Conservation (phyloP, 2,113 vertebrate genomes). For the Cephalopholis sonnerati region DNA sequence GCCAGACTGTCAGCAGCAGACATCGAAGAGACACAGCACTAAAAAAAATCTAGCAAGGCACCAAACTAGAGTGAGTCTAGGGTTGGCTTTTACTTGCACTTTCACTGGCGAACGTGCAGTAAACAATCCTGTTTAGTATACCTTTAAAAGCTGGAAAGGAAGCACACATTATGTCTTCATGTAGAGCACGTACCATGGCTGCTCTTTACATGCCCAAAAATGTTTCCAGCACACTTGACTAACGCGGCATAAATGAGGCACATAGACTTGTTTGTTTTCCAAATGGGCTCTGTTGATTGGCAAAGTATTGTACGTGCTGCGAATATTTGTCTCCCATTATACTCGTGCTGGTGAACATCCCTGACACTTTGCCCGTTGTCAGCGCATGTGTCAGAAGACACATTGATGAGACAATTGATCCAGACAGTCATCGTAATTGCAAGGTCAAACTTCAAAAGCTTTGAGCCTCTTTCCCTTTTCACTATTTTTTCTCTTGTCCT, state of each 20-base stretch:
- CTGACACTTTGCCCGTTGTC: conserved; percentile 39
- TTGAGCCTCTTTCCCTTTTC: not conserved
- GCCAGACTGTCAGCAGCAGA: too few relatives aligned
- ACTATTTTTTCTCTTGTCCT: not conserved
- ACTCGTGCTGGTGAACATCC: conserved; percentile 13
- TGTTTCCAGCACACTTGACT: conserved; percentile 7
- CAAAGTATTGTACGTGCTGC: conserved; percentile 14
- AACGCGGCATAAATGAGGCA: conserved; percentile 21
- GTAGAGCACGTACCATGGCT: not conserved
- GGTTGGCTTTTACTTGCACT: too few relatives aligned
- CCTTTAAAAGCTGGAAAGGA: not conserved
- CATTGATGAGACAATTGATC: conserved; percentile 47
- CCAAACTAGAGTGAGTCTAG: too few relatives aligned
- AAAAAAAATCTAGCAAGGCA: too few relatives aligned
- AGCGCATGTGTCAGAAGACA: conserved; percentile 8
- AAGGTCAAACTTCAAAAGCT: conserved; percentile 52
- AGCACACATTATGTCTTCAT: not conserved
- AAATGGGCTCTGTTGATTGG: conserved; percentile 45
- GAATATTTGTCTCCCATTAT: conserved; percentile 45
- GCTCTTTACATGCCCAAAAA: not conserved
- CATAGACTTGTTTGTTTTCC: conserved; percentile 53
- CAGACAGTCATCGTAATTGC: conserved; percentile 38
- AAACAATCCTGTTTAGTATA: too few relatives aligned
- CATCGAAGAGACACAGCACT: too few relatives aligned
- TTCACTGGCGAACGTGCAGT: too few relatives aligned